Evolutionary conservation across 2,797 vertebrate species (phyloP).

Genomic region (Coregonus ussuriensis): DNA sequence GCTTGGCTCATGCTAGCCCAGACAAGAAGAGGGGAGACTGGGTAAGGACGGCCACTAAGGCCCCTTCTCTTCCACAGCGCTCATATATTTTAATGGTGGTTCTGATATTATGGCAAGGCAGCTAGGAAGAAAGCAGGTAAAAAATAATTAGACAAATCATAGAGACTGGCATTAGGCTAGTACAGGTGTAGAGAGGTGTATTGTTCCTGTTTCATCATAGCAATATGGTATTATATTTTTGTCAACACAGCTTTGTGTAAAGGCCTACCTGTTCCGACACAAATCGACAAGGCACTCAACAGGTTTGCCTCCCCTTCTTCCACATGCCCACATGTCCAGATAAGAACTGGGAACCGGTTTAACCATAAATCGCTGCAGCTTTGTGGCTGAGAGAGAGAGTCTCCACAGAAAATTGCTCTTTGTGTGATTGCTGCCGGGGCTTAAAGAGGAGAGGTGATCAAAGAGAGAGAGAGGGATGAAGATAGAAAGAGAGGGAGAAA

Average conservation of each 20-base stretch:
- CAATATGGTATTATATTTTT: neutral
- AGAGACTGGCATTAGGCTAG: neutral
- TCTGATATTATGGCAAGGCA: neutral
- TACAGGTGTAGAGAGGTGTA: neutral
- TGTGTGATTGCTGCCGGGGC: neutral
- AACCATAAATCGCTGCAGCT: slow-evolving; percentile 2
- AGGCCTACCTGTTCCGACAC: neutral
- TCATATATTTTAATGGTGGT: neutral
- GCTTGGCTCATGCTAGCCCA: neutral
- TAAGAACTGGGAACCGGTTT: neutral
- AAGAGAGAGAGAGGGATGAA: neutral
- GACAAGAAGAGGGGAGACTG: neutral
- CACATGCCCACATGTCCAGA: neutral
- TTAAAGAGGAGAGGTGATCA: neutral
- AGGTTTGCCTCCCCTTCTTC: too few relatives aligned
- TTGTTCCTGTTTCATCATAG: neutral
- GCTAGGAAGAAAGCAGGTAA: neutral
- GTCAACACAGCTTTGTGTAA: neutral
- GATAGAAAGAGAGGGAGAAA: neutral
- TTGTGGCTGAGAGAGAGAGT: neutral
- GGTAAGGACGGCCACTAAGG: neutral
- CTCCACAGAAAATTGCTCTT: neutral
- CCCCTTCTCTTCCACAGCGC: neutral
- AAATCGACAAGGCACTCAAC: too few relatives aligned
- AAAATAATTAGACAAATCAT: neutral